phyloP scores from a whole-genome alignment of 2,888 invertebrate genomes.

The Caenorhabditis drosophilae region DNA sequence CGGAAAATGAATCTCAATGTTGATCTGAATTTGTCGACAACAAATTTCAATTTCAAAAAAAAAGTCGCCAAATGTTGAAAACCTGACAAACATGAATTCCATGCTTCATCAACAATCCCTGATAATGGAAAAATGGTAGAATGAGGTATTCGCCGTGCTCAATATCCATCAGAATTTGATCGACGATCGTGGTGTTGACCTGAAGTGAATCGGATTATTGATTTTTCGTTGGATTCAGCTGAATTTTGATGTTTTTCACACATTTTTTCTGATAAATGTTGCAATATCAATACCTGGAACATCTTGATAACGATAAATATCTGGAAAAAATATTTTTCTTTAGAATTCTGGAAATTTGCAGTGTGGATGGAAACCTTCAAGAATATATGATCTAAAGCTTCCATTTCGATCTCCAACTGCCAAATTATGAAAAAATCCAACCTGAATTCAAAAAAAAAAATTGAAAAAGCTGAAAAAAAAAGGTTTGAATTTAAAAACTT shows the following conservation, averaged over 20 bases:
- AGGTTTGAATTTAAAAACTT: conserved; percentile 4
- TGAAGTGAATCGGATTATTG: background rate
- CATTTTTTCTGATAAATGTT: conserved; percentile 36
- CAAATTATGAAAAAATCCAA: conserved; percentile 46
- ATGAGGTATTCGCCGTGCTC: conserved; percentile 50
- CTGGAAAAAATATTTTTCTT: conserved; percentile 17
- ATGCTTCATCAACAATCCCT: conserved; percentile 27
- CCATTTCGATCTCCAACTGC: conserved; percentile 48
- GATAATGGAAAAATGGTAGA: conserved; percentile 36
- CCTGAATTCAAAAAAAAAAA: conserved; percentile 6
- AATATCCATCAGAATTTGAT: conserved; percentile 49
- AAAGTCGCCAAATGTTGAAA: background rate
- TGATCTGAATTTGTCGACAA: conserved; percentile 26
- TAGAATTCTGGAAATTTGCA: no score
- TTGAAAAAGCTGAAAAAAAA: background rate
- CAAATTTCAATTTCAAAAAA: background rate
- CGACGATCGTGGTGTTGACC: conserved; percentile 26
- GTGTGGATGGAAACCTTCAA: conserved; percentile 28
- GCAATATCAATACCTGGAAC: conserved; percentile 38
- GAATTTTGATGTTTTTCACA: conserved; percentile 5
- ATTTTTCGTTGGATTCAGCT: background rate
- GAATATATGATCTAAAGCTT: conserved; percentile 39
- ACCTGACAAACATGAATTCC: conserved; percentile 47
- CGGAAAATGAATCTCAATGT: conserved; percentile 48
- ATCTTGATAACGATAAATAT: conserved; percentile 46